Evolutionary conservation across 2,797 vertebrate species (phyloP), one percentile per base, ranked within the genome.

Genomic region (Luscinia luscinia): DNA sequence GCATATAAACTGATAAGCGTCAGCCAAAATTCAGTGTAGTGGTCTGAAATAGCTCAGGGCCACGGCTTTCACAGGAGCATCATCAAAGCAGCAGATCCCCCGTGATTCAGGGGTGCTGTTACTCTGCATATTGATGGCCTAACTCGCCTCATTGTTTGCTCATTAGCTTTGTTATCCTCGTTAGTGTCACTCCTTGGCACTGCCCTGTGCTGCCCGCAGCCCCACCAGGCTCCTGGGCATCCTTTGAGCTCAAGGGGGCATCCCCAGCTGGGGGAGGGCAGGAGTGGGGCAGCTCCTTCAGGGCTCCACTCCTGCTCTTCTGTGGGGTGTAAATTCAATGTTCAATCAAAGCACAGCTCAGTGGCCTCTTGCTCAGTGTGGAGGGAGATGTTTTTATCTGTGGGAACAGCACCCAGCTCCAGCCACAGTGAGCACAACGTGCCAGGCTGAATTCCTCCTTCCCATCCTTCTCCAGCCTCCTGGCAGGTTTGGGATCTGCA

Each of bases 1-100:
- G 77, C 64, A 27, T 12, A 58, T 55, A 64, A 75, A 75, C 83
- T 93, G 91, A 89, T 87, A 90, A 79, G 78, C 36, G 64, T 70
- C 84, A 90, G 69, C 79, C 83, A 66, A 66, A 84, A 84, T 82
- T 76, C 88, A 38, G 93, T 12, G 58, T 76, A 34, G 11, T 26
- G 48, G 54, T 24, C 46, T 62, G 67, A 69, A 38, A 63, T 45
- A 92, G 73, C 90, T 91, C 76, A 58, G 72, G 73, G 76, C 75
- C 68, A 68, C 12, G 8, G 11, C 67, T 77, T 66, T 30, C 45
- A 66, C 76, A 45, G 4, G 14, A 54, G 77, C 58, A 20, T 24
- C 48, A 12, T 78, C 28, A 81, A 12, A 81, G 38, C 51, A 67
- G 83, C 61, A 46, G 52, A 18, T 46, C 81, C 92, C 82, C 15